Evolutionary conservation across 2,113 vertebrate genomes (phyloP), one percentile per base, ranked within the genome.

Genomic region (Thinocorus orbignyianus): DNA sequence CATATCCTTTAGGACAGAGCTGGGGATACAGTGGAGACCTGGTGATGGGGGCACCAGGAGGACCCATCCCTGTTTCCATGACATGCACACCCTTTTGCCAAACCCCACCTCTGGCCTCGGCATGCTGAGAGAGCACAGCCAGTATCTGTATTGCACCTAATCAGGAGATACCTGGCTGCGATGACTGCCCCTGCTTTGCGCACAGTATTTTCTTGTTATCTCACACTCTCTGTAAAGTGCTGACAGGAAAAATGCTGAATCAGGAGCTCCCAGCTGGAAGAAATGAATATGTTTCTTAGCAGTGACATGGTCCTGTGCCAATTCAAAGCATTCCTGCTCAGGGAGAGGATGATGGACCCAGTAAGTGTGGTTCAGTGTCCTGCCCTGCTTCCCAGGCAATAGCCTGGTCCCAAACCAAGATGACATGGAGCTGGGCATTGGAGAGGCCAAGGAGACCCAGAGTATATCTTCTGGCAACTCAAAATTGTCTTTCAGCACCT

Each of bases 241-340:
- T 96, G 94, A 82, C 90, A 88, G 71, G 42, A 74, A 57, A 74
- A 92, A 71, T 42, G 79, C 95, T 90, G 90, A 62, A 54, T 91
- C 91, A 92, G 85, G 62, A 90, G 28, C 2, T 10, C 69, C 88
- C 88, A 70, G 72, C 81, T 81, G 46, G 64, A 96, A 39, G 49
- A 68, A 79, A 76, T 13, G 2, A 23, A 58, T 73, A 74, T 66
- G 19, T 1, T 70, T 89, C 86, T 66, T n/a, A 71, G 69, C 48
- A 54, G 18, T 2, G 23, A 72, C 8, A 2, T 23, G 39, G n/a
- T 60, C 23, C 25, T 48, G 22, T 76, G 68, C 74, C 9, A 2
- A 10, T 13, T 60, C 14, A 2, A 79, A 91, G 24, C 0, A 0
- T 22, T 61, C 16, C 42, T 79, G 8, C n/a, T 31, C 10, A 2